phyloP scores from a whole-genome alignment of 1,140 invertebrate genomes.

The Cotesia vestalis region DNA sequence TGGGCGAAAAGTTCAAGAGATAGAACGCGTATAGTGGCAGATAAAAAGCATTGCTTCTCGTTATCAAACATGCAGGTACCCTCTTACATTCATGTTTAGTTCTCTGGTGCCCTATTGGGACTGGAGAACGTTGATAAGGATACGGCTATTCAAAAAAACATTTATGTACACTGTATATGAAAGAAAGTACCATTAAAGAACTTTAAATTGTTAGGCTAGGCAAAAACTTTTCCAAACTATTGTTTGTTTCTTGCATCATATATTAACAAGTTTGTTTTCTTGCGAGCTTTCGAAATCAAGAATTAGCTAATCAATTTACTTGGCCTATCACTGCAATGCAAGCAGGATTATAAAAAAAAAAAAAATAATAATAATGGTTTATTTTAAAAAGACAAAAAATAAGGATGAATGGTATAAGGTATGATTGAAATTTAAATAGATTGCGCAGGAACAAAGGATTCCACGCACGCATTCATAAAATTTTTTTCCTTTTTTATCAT shows the following conservation, averaged over 20 bases:
- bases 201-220: background rate
- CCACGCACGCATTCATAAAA: slow-evolving; percentile 17
- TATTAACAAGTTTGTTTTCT: background rate
- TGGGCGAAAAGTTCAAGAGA: slow-evolving; percentile 21
- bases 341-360: background rate
- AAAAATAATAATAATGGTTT: background rate
- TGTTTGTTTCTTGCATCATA: slow-evolving; percentile 1
- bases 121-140: slow-evolving; percentile 31
- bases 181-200: background rate
- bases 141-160: slow-evolving; percentile 17
- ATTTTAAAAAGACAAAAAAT: background rate
- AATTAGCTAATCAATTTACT: too few species aligned
- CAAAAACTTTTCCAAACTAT: background rate
- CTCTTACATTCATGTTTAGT: slow-evolving; percentile 31
- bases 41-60: slow-evolving; percentile 37
- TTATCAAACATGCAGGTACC: slow-evolving; percentile 43
- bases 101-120: slow-evolving; percentile 26
- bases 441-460: slow-evolving; percentile 19
- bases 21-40: slow-evolving; percentile 15
- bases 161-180: background rate
- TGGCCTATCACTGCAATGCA: too few species aligned
- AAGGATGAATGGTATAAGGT: background rate
- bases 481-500: slow-evolving; percentile 31
- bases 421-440: slow-evolving; percentile 17
- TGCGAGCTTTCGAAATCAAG: too few species aligned